phyloP scores from a whole-genome alignment of 2,113 vertebrate species.

The Lagopus leucura region DNA sequence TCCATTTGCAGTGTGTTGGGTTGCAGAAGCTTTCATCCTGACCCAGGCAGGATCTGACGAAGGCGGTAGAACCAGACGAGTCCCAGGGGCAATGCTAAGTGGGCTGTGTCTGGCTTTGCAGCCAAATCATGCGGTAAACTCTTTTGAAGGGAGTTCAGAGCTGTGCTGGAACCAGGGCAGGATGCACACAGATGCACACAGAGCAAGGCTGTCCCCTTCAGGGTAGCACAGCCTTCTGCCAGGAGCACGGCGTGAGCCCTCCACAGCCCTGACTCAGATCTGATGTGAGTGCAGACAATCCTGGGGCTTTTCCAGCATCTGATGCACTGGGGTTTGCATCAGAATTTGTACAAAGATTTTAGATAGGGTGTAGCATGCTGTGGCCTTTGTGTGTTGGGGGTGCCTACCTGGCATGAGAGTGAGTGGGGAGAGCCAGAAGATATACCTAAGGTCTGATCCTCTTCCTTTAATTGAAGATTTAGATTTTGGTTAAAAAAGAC shows the following conservation, averaged over 20 bases:
- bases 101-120: conserved; percentile 2
- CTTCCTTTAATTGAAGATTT: background rate
- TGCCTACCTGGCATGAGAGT: background rate
- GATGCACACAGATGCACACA: background rate
- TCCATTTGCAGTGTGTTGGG: background rate
- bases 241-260: background rate
- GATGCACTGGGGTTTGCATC: background rate
- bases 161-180: background rate
- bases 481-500: background rate
- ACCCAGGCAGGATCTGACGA: background rate
- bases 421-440: background rate
- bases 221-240: background rate
- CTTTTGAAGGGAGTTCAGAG: background rate
- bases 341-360: background rate
- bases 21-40: conserved; percentile 23
- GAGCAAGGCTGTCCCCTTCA: background rate
- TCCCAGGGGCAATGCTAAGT: background rate
- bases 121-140: background rate
- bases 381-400: background rate
- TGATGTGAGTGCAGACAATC: accelerated
- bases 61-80: background rate
- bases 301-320: background rate
- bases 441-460: background rate
- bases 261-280: background rate
- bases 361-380: accelerated